Percentiles rank a stretch among this genome's conserved stretches.
Evolutionary conservation across 2,113 vertebrate species (phyloP).

Genomic region (Bagarius yarrelli): DNA sequence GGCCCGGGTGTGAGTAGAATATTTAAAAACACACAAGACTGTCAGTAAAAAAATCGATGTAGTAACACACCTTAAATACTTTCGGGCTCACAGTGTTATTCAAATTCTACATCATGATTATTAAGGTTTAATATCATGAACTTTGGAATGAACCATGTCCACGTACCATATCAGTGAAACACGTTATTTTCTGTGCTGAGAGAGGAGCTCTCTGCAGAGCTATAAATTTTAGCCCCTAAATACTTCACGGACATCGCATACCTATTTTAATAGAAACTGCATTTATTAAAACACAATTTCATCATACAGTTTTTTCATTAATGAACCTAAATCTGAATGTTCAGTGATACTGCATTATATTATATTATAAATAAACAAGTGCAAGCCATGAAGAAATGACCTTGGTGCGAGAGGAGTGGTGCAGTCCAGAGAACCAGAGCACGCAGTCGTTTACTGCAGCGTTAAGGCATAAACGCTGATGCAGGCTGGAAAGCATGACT

Average conservation of each 20-base stretch:
- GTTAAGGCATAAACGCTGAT: conserved; percentile 4
- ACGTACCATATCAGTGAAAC: too few species aligned
- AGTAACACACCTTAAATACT: background rate
- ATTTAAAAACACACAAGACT: background rate
- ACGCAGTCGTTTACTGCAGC: conserved; percentile 21
- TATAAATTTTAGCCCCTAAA: background rate
- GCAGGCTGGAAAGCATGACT: conserved; percentile 13
- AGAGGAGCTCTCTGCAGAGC: background rate
- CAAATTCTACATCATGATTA: background rate
- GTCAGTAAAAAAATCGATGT: background rate
- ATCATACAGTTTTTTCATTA: conserved; percentile 1
- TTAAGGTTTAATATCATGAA: too few species aligned
- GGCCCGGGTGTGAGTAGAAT: background rate
- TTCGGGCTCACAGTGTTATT: background rate
- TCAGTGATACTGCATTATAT: background rate
- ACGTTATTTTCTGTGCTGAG: too few species aligned
- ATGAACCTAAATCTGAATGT: background rate
- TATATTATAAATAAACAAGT: background rate
- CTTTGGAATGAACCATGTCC: background rate
- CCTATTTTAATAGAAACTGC: background rate
- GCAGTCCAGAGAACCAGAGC: conserved; percentile 23
- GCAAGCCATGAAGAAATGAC: conserved; percentile 31
- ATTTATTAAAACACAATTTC: background rate
- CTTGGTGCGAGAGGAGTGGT: conserved; percentile 40
- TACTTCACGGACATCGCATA: background rate